Conservation (phyloP, 1,140 invertebrate species). For the Hylyphantes graminicola region DNA sequence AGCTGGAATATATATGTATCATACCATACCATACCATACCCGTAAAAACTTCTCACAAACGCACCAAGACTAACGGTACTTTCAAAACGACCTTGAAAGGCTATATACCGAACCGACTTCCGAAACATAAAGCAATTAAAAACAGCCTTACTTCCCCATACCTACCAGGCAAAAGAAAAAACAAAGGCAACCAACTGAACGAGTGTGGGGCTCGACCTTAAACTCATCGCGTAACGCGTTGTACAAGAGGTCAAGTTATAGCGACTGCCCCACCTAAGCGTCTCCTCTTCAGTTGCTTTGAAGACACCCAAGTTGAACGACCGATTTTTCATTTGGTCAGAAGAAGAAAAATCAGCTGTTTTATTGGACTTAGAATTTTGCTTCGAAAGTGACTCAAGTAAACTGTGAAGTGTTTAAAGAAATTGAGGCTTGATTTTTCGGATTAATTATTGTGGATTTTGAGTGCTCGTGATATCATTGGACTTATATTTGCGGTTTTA, state of each 20-base stretch:
- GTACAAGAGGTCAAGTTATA: conserved; percentile 26
- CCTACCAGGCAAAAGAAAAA: conserved; percentile 7
- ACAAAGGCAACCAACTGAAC: background rate
- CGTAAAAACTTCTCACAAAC: no score
- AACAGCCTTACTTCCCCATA: conserved; percentile 27
- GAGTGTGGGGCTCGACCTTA: conserved; percentile 17
- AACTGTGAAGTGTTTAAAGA: no score
- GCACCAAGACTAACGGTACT: no score
- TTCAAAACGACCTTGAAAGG: no score
- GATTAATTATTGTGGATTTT: no score
- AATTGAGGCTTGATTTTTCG: no score
- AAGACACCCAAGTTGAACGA: conserved; percentile 42
- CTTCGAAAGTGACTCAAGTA: conserved; percentile 7
- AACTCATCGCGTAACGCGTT: conserved; percentile 1
- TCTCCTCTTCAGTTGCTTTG: conserved; percentile 1
- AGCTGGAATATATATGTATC: no score
- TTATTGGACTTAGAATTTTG: background rate
- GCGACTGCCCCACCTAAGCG: conserved; percentile 9
- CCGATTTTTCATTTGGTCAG: background rate
- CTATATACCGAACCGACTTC: no score
- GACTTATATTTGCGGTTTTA: no score
- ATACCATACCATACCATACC: no score
- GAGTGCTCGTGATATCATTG: no score
- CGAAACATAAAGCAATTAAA: no score
- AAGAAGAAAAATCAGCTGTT: background rate